Percentiles rank a stretch among this genome's conserved stretches.
These are phyloP conservation scores for Drosophila cardini DNA, from an alignment of 1,140 invertebrate species.

Conservation along the genomic window DNA sequence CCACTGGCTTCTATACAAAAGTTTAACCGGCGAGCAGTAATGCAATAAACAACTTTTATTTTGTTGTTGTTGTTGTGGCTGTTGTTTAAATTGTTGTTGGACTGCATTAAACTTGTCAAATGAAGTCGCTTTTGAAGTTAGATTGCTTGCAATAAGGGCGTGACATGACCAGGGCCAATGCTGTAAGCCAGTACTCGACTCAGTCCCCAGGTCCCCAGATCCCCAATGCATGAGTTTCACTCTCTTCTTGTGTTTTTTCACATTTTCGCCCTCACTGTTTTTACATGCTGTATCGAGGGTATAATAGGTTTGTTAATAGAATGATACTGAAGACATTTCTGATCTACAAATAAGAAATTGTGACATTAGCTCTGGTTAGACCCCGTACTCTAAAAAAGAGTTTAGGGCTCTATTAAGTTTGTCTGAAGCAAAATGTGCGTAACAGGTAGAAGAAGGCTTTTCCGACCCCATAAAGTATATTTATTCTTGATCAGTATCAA, in stretches of 20 bases:
- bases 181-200: conserved; percentile 39
- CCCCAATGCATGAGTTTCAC: neutral
- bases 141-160: conserved; percentile 59
- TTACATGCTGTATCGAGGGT: too few species aligned
- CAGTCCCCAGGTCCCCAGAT: conserved; percentile 18
- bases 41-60: conserved; percentile 68
- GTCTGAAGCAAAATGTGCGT: too few species aligned
- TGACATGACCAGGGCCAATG: conserved; percentile 26
- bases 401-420: too few species aligned
- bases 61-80: too few species aligned
- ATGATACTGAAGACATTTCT: too few species aligned
- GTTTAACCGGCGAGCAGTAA: conserved; percentile 68
- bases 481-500: too few species aligned
- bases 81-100: conserved; percentile 66
- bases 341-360: too few species aligned
- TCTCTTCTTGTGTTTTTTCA: conserved; percentile 6
- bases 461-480: too few species aligned
- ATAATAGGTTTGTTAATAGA: too few species aligned
- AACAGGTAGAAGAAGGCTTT: too few species aligned
- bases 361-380: too few species aligned
- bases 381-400: too few species aligned
- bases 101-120: conserved; percentile 80
- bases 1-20: conserved; percentile 57
- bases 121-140: conserved; percentile 74
- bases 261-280: conserved; percentile 17